Base-by-base conservation (phyloP, 2,113 vertebrate species). In the Chaetura pelagica region DNA sequence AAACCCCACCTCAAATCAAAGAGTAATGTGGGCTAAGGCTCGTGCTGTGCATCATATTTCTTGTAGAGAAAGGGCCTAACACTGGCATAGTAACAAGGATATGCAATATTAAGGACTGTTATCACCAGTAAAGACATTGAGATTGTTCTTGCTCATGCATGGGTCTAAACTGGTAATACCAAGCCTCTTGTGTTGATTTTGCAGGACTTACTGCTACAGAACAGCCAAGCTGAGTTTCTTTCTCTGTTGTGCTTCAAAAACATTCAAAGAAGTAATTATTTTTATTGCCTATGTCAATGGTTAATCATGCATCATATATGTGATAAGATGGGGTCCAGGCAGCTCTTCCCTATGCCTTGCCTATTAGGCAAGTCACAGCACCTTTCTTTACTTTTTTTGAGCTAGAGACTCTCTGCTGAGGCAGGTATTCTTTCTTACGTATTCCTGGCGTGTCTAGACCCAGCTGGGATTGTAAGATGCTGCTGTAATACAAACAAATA, bases 401-500 rank as follows among this genome's bases (percentile, higher is more conserved):
- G 78, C 57, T 73, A 44, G 90, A 90, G 71, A 66, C 34, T 86
- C 71, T 58, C 82, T 96, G 67, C 79, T 63, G 86, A 94, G 95
- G 69, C 77, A 93, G 89, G 69, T 79, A 9, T 58, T 91, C 30
- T 91, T 92, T 89, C 61, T 71, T 80, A 81, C 78, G 76, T 93
- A 95, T 96, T 96, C 92, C 61, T 95, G 34, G 44, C 26, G 1
- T 92, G 83, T 88, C 85, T 84, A 61, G 61, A 72, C 80, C 85
- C 96, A 95, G 83, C 85, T 96, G 95, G 85, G 90, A 92, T 94
- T 93, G 76, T 95, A 86, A 96, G 85, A 95, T 94, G 94, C 92
- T 6, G 15, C 79, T 93, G 68, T 93, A 96, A 94, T 94, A 93
- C 94, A 92, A 95, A 96, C 94, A 95, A 97, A 95, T 96, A 92